Percentiles rank a stretch among this genome's conserved stretches.
These are phyloP conservation scores for Sarcoramphus papa DNA, from an alignment of 2,797 vertebrate genomes.

Conservation along the genomic window DNA sequence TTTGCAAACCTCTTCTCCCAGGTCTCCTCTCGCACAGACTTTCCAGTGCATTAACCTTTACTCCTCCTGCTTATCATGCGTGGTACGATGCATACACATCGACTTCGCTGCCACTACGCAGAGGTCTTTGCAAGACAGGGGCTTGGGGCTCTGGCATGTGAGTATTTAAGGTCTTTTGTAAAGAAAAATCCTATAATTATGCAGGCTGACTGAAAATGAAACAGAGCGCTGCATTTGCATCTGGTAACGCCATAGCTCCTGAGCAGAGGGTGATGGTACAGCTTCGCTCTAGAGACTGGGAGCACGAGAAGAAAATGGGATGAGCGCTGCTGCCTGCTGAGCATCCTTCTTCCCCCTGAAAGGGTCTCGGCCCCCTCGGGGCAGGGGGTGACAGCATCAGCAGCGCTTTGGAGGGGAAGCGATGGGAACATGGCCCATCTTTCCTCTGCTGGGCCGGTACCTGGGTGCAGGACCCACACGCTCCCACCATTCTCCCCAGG, in stretches of 20 bases:
- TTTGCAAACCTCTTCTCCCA: neutral
- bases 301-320: neutral
- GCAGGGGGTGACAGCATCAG: neutral
- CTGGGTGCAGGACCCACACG: accelerated
- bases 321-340: neutral
- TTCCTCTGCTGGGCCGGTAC: too few relatives aligned
- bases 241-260: neutral
- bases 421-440: accelerated
- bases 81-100: accelerated
- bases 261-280: neutral
- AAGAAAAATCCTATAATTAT: neutral
- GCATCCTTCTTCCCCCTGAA: neutral
- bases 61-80: neutral
- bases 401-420: neutral
- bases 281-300: neutral
- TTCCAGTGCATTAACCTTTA: neutral
- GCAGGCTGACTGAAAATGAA: neutral
- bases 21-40: neutral
- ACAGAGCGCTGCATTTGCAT: accelerated
- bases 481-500: neutral
- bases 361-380: neutral
- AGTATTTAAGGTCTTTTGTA: neutral
- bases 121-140: neutral
- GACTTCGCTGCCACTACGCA: neutral
- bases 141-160: neutral